Base-by-base conservation (phyloP, 2,113 vertebrate genomes). In the Hemiscyllium ocellatum region DNA sequence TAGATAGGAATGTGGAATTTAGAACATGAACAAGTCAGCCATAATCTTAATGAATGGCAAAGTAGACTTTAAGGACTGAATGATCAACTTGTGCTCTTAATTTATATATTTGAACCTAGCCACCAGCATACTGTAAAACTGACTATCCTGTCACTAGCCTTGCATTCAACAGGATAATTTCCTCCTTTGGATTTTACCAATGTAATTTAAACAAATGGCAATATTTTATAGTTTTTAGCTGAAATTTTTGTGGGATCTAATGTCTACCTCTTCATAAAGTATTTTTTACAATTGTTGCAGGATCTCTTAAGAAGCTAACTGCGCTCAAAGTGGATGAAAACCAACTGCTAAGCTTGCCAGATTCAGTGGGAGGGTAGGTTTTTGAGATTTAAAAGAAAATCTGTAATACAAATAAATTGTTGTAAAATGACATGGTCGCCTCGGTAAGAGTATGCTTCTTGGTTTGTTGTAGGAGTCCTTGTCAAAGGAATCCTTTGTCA, bases 241-340 rank as follows among this genome's bases (percentile, higher is more conserved):
- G 47, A 50, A 52, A 52, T 72, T 72, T 24, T 95, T 95, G 0
- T 87, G 47, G 24, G 66, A 42, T 12, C 94, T 26, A 33, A 15
- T 72, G 12, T 42, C 0, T 5, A 1, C 33, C 66, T 87, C 24
- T 89, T 89, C 78, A 13, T 95, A 96, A 70, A 96, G 8, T 95
- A 20, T 95, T 97, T 97, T 96, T 95, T 96, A 96, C 0, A 95
- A 89, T 96, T 96, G 66, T 72, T 96, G 96, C 96, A 99, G 99
- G 99, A 96, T 99, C 98, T 66, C 96, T 99, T 96, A 99, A 99
- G 97, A 99, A 98, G 96, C 97, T 99, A 96, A 98, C 98, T 8
- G 98, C 99, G 68, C 98, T 99, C 97, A 99, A 99, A 97, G 98
- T 99, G 97, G 99, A 99, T 97, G 99, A 99, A 98, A 99, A 99